Evolutionary conservation across 2,888 invertebrate genomes (phyloP), one percentile per base, ranked within the genome.

Genomic region (Tenthredo mesomela): DNA sequence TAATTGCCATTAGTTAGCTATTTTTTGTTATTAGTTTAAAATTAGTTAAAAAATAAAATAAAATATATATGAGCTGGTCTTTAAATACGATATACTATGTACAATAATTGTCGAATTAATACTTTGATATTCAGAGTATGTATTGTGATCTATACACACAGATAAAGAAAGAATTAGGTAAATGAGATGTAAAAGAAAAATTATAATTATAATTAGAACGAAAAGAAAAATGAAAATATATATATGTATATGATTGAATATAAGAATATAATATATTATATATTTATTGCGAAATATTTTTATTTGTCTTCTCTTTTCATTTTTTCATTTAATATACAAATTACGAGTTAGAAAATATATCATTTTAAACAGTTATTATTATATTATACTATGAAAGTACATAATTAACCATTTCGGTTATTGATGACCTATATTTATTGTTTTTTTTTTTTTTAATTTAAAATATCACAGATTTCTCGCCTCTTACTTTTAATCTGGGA

Each of bases 271-370:
- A 80, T 50, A 71, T 71, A 71, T 10, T 67, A 25, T 67, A 85
- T 86, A 75, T 87, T 87, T 85, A 86, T 84, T 84, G 83, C 29
- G 47, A 82, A 87, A 77, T 82, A 75, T 65, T 33, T 80, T 80
- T 65, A 80, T 80, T 54, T 37, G 58, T 37, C 7, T 37, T 37
- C 37, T 37, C 37, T 37, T 7, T 37, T 37, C 37, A 33, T 33
- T 37, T 37, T 37, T 37, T 37, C 9, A 33, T 4, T 40, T 70
- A 37, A 85, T 82, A 54, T 78, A 84, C 78, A 84, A 77, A 84
- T 84, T 65, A 75, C 65, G 58, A 82, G 29, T 82, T 85, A 85
- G 80, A 85, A 85, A 85, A 85, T 82, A 85, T 85, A 85, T 61
- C 25, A 9, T 84, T 37, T 84, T 25, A 18, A 58, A 75, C 21